Conservation (phyloP, 2,113 vertebrate species). For the Cynocephalus volans region DNA sequence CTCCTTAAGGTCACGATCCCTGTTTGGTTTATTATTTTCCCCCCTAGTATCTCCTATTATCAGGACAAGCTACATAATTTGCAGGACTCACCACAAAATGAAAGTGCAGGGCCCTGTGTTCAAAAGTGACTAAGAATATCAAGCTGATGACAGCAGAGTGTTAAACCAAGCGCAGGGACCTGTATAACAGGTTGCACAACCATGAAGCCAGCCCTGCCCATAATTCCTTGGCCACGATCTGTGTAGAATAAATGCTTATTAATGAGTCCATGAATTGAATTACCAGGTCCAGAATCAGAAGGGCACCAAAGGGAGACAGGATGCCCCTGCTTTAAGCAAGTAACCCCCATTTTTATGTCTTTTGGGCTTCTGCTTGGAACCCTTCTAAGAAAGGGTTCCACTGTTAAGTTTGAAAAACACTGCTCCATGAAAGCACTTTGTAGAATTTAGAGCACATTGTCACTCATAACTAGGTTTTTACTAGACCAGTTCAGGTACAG, state of each 20-base stretch:
- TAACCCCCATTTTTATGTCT: not conserved
- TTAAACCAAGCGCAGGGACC: not conserved
- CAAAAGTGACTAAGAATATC: not conserved
- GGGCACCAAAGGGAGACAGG: not conserved
- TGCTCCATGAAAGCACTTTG: not conserved
- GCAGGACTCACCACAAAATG: not conserved
- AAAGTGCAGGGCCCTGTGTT: not conserved
- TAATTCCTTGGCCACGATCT: not conserved
- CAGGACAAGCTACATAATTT: not conserved
- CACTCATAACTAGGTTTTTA: not conserved
- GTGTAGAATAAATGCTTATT: not conserved
- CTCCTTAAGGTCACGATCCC: not conserved
- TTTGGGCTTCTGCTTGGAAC: not conserved
- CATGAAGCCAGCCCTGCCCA: not conserved
- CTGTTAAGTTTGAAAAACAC: not conserved
- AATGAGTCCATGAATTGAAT: not conserved
- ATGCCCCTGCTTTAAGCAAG: not conserved
- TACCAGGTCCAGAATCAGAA: not conserved
- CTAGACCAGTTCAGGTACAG: not conserved
- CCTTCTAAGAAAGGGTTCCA: not conserved
- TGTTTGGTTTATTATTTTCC: conserved; percentile 39
- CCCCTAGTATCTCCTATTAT: not conserved
- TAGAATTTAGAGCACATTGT: not conserved
- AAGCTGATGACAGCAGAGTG: not conserved
- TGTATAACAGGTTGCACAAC: no score